Evolutionary conservation across 2,888 invertebrate species (phyloP).

Genomic region (Stenchaetothrips biformis): DNA sequence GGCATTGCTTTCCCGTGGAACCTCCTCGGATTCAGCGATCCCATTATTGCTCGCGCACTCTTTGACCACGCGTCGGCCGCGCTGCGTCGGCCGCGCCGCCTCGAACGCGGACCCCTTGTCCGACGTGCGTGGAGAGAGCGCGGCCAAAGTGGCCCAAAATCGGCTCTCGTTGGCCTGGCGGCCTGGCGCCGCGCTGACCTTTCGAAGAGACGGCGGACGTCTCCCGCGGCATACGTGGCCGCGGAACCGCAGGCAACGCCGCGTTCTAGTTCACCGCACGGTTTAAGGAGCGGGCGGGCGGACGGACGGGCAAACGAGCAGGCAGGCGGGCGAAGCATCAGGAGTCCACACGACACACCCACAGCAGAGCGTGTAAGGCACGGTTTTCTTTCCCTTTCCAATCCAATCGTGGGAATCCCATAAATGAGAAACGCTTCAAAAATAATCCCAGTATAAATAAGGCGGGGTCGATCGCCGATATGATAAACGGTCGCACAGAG

Average conservation of each 20-base stretch:
- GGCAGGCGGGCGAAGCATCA: not conserved
- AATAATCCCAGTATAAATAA: conserved; percentile 1
- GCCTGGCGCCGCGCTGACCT: not conserved
- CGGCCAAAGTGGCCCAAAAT: not conserved
- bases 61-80: not conserved
- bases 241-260: not conserved
- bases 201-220: not conserved
- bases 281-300: not conserved
- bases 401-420: conserved; percentile 15
- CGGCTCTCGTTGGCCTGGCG: not conserved
- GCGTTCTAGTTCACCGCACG: conserved; percentile 8
- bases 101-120: not conserved
- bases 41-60: not conserved
- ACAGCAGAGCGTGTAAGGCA: not conserved
- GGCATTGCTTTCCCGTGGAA: no score
- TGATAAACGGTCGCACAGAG: conserved; percentile 9
- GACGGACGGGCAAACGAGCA: not conserved
- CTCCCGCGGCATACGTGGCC: not conserved
- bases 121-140: not conserved
- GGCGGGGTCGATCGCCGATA: conserved; percentile 11
- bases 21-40: no score
- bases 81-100: not conserved
- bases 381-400: not conserved
- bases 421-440: not conserved
- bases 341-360: not conserved